A percentile compares a stretch with the other conserved stretches of the same genome.
Evolutionary conservation across 2,888 invertebrate genomes (phyloP).

Genomic region (Norana najaformis): DNA sequence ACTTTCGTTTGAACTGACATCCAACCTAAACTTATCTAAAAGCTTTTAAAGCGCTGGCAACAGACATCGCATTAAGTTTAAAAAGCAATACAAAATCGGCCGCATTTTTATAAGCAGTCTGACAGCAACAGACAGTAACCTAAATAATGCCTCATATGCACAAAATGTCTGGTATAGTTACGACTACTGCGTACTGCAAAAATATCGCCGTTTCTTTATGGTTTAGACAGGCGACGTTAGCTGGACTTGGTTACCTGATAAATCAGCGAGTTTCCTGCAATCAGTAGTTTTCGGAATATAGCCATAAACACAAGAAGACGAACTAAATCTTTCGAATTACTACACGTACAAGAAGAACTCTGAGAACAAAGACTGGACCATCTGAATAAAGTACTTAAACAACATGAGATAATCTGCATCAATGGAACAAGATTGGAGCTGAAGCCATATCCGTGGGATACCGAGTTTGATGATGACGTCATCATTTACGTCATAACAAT

Average conservation of each 20-base stretch:
- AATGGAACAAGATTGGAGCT: not conserved
- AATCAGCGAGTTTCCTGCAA: too few species aligned
- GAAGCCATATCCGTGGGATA: not conserved
- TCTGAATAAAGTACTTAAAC: not conserved
- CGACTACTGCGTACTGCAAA: too few species aligned
- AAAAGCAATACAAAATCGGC: not conserved
- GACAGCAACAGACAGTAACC: too few species aligned
- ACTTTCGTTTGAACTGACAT: not conserved
- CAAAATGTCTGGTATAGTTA: too few species aligned
- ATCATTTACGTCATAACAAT: not conserved
- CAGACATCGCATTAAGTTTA: not conserved
- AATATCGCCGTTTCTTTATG: not conserved
- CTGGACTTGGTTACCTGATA: too few species aligned
- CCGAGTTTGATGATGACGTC: not conserved
- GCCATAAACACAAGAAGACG: not conserved
- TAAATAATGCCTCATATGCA: too few species aligned
- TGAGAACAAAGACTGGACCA: not conserved
- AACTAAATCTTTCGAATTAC: not conserved
- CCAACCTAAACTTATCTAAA: not conserved
- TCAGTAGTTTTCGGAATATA: not conserved
- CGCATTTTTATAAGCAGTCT: too few species aligned
- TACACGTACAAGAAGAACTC: not conserved
- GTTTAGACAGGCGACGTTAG: not conserved
- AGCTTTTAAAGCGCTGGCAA: not conserved
- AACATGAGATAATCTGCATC: not conserved